Percentiles rank a stretch among this genome's conserved stretches.
Evolutionary conservation across 2,113 vertebrate species (phyloP).

Genomic region (Heteronetta atricapilla): DNA sequence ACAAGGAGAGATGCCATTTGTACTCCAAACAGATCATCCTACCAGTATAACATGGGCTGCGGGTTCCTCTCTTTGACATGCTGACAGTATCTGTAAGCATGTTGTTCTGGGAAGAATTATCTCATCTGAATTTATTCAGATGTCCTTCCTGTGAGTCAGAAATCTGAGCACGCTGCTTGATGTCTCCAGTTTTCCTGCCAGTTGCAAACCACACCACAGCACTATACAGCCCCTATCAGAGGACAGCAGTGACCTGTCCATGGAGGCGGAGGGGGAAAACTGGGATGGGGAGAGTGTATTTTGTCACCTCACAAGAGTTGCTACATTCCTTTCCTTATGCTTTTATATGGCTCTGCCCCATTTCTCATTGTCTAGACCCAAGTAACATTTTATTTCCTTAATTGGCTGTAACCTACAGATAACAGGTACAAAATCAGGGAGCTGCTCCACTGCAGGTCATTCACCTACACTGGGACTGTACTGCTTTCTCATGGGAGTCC

Average conservation of each 20-base stretch:
- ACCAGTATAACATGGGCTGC: fast-evolving
- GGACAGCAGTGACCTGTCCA: neutral
- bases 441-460: fast-evolving
- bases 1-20: neutral
- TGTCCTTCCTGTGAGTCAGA: slow-evolving; percentile 27
- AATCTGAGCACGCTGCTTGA: neutral
- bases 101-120: neutral
- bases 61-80: neutral
- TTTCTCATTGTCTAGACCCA: neutral
- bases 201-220: neutral
- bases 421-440: neutral
- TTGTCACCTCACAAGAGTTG: neutral
- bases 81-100: neutral
- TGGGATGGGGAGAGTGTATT: neutral
- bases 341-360: neutral
- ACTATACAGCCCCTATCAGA: neutral
- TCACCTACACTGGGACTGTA: fast-evolving
- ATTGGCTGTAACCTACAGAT: neutral
- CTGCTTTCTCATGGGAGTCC: neutral
- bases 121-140: slow-evolving; percentile 23
- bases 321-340: neutral
- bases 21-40: neutral
- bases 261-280: fast-evolving
- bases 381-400: neutral
- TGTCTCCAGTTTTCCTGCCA: neutral